Evolutionary conservation across 2,888 invertebrate species (phyloP), one percentile per base, ranked within the genome.

Genomic region (Apeira syringaria): DNA sequence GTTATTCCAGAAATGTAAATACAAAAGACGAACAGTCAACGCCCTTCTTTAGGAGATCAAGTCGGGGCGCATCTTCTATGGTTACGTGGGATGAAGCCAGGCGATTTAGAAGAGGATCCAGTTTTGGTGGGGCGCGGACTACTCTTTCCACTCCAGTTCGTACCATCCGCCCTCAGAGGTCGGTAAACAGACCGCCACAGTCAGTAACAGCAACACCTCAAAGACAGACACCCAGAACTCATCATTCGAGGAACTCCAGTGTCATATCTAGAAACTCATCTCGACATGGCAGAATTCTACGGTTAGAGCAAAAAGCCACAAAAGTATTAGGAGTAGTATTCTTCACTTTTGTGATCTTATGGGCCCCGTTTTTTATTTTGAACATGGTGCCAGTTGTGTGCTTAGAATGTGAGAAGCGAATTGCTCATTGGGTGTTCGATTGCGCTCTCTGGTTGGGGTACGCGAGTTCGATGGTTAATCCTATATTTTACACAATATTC

Each of bases 331-430:
- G 98, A 2, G 96, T 98, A 0, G 97, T 98, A 1, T 98, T 98
- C 86, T 97, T 97, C 80, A 97, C 97, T 0, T 98, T 98, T 74
- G 97, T 98, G 15, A 94, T 98, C 29, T 92, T 98, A 22, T 98
- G 98, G 98, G 96, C 97, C n/a, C 98, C 98, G 6, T 98, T 98
- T 84, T 98, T 98, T 79, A 94, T 97, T 4, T 91, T 97, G 6
- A 98, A 98, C 72, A 91, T 98, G 70, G 87, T 97, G 53, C 95
- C 96, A 7, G 95, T 95, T 0, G 91, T 97, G 5, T 98, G 97
- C 66, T 92, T 93, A 5, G 92, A 94, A 53, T 97, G 97, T 68
- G 96, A 96, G 65, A 91, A 92, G 24, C 91, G 93, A 42, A 93
- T 96, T 34, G 92, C 95, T 36, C 92, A 91, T 53, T 95, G 96